Evolutionary conservation across 2,113 vertebrate genomes (phyloP).

Genomic region (Brachirus orientalis): DNA sequence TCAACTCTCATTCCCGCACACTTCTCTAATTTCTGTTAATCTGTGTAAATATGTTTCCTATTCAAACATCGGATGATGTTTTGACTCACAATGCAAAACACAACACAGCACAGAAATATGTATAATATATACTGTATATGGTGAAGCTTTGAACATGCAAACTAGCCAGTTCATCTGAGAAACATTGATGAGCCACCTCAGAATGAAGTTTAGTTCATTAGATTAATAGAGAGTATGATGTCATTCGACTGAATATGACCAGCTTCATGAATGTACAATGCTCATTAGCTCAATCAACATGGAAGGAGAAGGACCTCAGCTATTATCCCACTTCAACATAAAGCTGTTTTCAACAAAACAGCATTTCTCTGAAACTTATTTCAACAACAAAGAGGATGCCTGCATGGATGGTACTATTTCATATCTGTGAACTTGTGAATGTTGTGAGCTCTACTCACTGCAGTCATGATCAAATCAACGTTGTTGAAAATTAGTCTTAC

Average conservation of each 20-base stretch:
- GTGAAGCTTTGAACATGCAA: not conserved
- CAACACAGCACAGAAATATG: not conserved
- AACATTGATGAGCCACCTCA: not conserved
- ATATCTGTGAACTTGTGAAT: conserved; percentile 3
- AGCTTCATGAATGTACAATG: conserved; percentile 2
- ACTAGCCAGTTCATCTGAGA: not conserved
- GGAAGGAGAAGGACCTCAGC: not conserved
- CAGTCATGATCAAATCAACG: too few species aligned
- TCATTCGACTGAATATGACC: not conserved
- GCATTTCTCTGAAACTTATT: not conserved
- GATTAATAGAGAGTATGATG: not conserved
- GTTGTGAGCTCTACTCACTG: too few species aligned
- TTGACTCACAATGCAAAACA: too few species aligned
- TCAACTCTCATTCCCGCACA: too few species aligned
- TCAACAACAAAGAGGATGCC: conserved; percentile 8
- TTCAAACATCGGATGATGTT: too few species aligned
- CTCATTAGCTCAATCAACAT: conserved; percentile 5
- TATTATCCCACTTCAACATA: not conserved
- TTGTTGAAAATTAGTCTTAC: too few species aligned
- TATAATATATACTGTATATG: not conserved
- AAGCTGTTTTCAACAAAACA: not conserved
- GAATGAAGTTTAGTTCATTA: not conserved
- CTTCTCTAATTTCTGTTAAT: too few species aligned
- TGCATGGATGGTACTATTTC: conserved; percentile 15
- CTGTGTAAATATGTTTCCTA: too few species aligned